phyloP scores from a whole-genome alignment of 2,797 vertebrate species.

The Vipera ursinii region DNA sequence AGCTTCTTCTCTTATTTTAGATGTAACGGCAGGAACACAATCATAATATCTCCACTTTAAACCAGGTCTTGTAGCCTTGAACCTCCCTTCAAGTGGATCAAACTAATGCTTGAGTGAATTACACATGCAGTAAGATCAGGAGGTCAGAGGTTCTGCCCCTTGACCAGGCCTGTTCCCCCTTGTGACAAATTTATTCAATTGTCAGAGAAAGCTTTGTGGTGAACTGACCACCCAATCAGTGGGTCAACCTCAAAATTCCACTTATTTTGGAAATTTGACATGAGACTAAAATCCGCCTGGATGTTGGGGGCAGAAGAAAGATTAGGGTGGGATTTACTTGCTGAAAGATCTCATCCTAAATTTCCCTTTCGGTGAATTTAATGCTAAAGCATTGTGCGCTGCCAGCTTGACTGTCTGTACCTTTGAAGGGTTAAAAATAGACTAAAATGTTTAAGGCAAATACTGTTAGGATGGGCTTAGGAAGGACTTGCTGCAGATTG shows the following conservation, averaged over 20 bases:
- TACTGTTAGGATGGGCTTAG: not conserved
- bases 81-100: constrained; percentile 42
- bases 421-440: not conserved
- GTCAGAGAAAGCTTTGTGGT: constrained; percentile 65
- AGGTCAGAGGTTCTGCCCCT: constrained; percentile 67
- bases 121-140: constrained; percentile 65
- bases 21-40: constrained; percentile 14
- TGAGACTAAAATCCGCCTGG: constrained; percentile 50
- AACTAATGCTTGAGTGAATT: constrained; percentile 64
- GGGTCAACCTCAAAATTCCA: constrained; percentile 59
- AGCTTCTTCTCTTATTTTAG: not conserved
- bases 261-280: constrained; percentile 59
- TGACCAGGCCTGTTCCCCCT: constrained; percentile 60
- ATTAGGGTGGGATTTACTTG: not conserved
- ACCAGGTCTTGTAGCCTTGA: constrained; percentile 38
- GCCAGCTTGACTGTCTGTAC: not conserved
- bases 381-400: not conserved
- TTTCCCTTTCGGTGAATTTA: not conserved
- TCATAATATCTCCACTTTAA: constrained; percentile 15
- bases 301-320: not conserved
- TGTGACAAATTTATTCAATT: constrained; percentile 64
- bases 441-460: not conserved
- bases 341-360: not conserved
- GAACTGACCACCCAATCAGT: constrained; percentile 65
- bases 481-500: not conserved